phyloP scores from a whole-genome alignment of 2,888 invertebrate genomes.

The Latheticus oryzae region DNA sequence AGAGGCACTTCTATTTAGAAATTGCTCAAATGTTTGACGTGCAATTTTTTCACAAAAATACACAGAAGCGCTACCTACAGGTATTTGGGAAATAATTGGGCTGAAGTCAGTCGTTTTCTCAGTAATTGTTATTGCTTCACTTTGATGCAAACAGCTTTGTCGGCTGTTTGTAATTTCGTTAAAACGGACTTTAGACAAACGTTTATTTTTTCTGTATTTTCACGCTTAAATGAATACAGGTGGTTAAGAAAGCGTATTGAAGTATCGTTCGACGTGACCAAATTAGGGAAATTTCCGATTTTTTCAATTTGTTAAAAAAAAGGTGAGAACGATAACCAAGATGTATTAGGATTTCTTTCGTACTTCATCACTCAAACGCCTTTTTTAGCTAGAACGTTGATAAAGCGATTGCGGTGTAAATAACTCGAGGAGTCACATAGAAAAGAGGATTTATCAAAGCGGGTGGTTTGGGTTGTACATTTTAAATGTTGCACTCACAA shows the following conservation, averaged over 20 bases:
- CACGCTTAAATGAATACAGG: neutral
- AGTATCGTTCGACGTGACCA: neutral
- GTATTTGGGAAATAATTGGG: conserved; percentile 26
- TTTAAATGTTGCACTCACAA: no score
- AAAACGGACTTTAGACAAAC: conserved; percentile 11
- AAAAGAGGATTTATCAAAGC: conserved; percentile 17
- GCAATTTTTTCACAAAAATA: no score
- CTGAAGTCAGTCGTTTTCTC: conserved; percentile 20
- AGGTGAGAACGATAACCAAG: no score
- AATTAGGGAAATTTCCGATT: conserved; percentile 15
- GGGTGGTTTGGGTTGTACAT: neutral
- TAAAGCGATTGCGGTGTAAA: conserved; percentile 24
- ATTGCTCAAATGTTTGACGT: no score
- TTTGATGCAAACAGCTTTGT: conserved; percentile 29
- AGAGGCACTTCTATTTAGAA: no score
- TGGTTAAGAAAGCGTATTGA: neutral
- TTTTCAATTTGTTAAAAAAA: no score
- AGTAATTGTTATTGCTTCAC: conserved; percentile 26
- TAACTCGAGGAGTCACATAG: conserved; percentile 12
- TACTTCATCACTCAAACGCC: conserved; percentile 19
- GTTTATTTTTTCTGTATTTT: conserved; percentile 8
- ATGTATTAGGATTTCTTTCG: conserved; percentile 19
- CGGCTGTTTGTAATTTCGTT: conserved; percentile 11
- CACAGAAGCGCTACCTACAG: conserved; percentile 14
- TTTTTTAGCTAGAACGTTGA: conserved; percentile 21